Conservation (phyloP, 2,888 invertebrate species). For the Oscheius sp. region DNA sequence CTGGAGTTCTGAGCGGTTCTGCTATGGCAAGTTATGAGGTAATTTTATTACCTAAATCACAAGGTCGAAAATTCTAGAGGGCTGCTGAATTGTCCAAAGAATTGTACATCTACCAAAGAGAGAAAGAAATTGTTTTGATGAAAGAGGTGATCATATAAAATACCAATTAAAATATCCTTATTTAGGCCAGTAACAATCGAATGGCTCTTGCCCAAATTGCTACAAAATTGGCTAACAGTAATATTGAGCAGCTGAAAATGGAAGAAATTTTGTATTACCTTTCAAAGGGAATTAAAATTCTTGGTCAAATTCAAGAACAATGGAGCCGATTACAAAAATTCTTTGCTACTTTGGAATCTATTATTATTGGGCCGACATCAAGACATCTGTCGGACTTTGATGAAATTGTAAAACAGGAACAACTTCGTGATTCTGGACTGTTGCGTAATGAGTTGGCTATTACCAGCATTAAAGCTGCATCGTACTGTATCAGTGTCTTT, state of each 20-base stretch:
- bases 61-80: background rate
- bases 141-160: background rate
- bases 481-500: background rate
- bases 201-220: background rate
- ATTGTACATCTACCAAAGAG: background rate
- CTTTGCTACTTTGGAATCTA: slow-evolving; percentile 1
- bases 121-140: background rate
- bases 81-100: slow-evolving; percentile 15
- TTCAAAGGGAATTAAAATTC: background rate
- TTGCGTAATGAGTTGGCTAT: background rate
- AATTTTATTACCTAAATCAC: too few species aligned
- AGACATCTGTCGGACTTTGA: background rate
- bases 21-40: slow-evolving; percentile 6
- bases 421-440: background rate
- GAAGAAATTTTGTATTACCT: slow-evolving; percentile 8
- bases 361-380: background rate
- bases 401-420: background rate
- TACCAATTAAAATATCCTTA: background rate
- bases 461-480: slow-evolving; percentile 7
- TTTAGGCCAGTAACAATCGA: slow-evolving; percentile 1
- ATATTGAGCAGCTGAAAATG: background rate
- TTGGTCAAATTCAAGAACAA: background rate
- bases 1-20: background rate
- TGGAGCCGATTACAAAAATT: background rate
- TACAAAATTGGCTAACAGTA: background rate